phyloP scores from a whole-genome alignment of 2,113 vertebrate genomes.

The Ctenodactylus gundi region DNA sequence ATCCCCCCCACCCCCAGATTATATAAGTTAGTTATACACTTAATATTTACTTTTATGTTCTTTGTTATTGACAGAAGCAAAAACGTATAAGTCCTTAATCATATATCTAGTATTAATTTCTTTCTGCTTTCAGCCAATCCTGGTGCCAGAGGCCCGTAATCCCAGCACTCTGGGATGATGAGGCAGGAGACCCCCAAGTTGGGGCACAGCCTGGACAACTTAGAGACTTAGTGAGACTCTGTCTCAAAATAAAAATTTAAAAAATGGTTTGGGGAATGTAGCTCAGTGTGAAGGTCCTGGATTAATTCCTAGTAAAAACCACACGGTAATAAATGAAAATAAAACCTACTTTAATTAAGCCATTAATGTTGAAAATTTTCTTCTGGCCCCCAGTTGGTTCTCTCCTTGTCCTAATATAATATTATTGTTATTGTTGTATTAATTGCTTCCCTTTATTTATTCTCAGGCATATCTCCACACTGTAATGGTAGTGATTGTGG shows the following conservation, averaged over 20 bases:
- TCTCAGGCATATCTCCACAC: constrained; percentile 89
- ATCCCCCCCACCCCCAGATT: background rate
- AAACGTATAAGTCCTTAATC: background rate
- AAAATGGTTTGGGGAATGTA: no score
- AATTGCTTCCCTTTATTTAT: background rate
- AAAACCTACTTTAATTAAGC: constrained; percentile 4
- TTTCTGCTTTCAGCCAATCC: no score
- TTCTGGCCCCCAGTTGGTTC: background rate
- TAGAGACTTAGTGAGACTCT: no score
- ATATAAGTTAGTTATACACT: background rate
- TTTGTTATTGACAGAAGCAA: constrained; percentile 37
- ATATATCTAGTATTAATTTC: constrained; percentile 22
- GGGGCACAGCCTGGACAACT: no score
- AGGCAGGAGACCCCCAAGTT: no score
- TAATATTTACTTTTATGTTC: constrained; percentile 6
- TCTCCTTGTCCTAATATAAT: background rate
- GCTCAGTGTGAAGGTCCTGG: no score
- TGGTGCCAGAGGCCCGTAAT: no score
- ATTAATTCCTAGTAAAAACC: no score
- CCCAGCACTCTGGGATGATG: no score
- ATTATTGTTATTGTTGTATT: background rate
- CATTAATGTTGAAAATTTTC: constrained; percentile 5
- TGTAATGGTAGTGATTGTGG: constrained; percentile 95
- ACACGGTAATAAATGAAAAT: no score
- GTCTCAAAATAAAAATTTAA: no score